Conservation (phyloP, 2,888 invertebrate genomes). For the Parasteatoda lunata region DNA sequence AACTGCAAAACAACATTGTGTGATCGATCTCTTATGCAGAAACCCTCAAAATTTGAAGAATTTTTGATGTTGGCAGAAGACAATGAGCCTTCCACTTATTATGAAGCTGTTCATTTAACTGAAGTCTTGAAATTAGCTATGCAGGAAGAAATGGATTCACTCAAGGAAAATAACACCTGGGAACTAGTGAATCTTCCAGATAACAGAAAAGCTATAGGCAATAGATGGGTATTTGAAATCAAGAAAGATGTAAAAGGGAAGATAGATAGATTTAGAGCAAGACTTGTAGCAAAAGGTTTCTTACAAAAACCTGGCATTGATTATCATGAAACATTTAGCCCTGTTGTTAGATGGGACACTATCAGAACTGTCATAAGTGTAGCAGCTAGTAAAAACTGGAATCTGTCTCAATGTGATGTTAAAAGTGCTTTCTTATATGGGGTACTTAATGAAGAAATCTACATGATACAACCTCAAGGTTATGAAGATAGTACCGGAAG, state of each 20-base stretch:
- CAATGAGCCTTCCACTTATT: too few species aligned
- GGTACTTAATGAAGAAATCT: slow-evolving; percentile 50
- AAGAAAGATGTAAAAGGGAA: slow-evolving; percentile 73
- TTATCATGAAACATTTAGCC: slow-evolving; percentile 69
- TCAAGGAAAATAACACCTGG: slow-evolving; percentile 4
- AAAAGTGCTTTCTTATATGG: slow-evolving; percentile 70
- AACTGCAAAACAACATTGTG: too few species aligned
- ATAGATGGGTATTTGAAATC: neutral
- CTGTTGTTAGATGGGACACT: slow-evolving; percentile 55
- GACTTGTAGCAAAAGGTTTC: slow-evolving; percentile 69
- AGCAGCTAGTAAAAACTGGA: slow-evolving; percentile 30
- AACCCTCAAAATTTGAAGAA: too few species aligned
- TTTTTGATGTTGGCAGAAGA: too few species aligned
- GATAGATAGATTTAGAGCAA: slow-evolving; percentile 70
- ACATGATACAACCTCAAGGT: too few species aligned
- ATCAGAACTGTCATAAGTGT: slow-evolving; percentile 58
- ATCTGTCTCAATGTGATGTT: slow-evolving; percentile 68
- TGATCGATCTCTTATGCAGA: too few species aligned
- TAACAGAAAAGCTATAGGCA: neutral
- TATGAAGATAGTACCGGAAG: slow-evolving; percentile 6
- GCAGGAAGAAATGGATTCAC: slow-evolving; percentile 9
- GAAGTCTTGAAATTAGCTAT: slow-evolving; percentile 1
- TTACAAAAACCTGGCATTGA: slow-evolving; percentile 65
- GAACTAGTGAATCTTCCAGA: neutral
- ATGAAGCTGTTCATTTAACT: neutral